Base-by-base conservation (phyloP, 2,113 vertebrate genomes). In the Pterocles gutturalis region DNA sequence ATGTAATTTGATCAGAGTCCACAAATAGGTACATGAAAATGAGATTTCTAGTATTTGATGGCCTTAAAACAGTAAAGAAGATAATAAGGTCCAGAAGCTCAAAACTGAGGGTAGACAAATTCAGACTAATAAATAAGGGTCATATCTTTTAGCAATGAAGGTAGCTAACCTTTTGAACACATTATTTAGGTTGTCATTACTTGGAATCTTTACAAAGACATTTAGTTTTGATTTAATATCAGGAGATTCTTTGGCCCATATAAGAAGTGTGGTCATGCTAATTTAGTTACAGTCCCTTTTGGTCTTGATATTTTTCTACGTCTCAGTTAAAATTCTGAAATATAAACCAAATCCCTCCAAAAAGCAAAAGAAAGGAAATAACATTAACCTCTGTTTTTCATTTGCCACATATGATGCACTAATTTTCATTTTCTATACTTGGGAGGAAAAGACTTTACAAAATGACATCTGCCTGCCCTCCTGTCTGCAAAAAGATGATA, bases 201-300 rank as follows among this genome's bases (percentile, higher is more conserved):
- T 87, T 87, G 77, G 55, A 83, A 89, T 96, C 21, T 87, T 95
- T 87, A 93, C 81, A 93, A 94, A 89, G 77, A 69, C 25, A 16
- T 83, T 91, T 87, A 94, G 67, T 81, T 89, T 80, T 93, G 54
- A 73, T 87, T 57, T 77, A 94, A 57, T 79, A 79, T 21, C 26
- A 58, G 69, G 84, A 73, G 41, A 62, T 95, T 33, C 54, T 49
- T 78, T 78, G 60, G 25, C 41, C 54, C 5, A 2, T 57, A 17
- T 65, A 67, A 70, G 66, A 93, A 78, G 21, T 53, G 22, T 83
- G 26, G 21, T 62, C 22, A 13, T 75, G 13, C 45, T 87, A 45
- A 83, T 89, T 49, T 75, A 66, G 31, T 91, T 88, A 43, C 6
- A 81, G 67, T 86, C 60, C 36, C 43, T 89, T 90, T 75, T 43